Base-by-base conservation (phyloP, 2,888 invertebrate species). In the Drosophila fungiperda region DNA sequence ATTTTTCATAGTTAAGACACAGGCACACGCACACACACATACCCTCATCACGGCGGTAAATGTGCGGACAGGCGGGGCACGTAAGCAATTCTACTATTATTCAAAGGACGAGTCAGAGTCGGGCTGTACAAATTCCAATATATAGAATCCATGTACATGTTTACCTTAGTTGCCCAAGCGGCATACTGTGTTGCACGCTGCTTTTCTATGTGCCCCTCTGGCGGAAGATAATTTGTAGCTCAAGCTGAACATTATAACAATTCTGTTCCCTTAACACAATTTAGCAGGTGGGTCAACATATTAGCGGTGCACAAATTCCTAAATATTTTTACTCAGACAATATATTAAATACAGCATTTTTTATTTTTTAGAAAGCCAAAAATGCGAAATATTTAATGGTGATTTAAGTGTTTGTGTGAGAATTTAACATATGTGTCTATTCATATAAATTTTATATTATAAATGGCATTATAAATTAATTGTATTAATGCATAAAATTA, bases 1-100 rank as follows among this genome's bases (percentile, higher is more conserved):
- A 70, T 57, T 69, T 88, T 78, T 80, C 76, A 80, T 88, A 70
- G 83, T 80, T 77, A 75, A 58, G 71, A 76, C 58, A 69, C 60
- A 59, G 9, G 35, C 26, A 45, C 33, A 32, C 12, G 48, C 6
- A 68, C 33, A 52, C 35, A 38, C 7, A 48, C 2, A 26, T 8
- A 53, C 26, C 36, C 26, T 29, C 17, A 40, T 38, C 48, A 63
- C 45, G 33, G 7, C 29, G 17, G 42, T 29, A 32, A 48, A 49
- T 32, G 35, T 23, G 20, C 26, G 26, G 23, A n/a, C 36, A 45
- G 32, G 42, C 20, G 23, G 20, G 53, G 59, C 49, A 53, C 63
- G 62, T 59, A 55, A 65, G 50, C 48, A n/a, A 50, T 36, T 53
- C 45, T 20, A 55, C 65, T 35, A 69, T 69, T 63, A 75, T 75